Evolutionary conservation across 2,797 vertebrate species (phyloP).

Genomic region (Labroides dimidiatus): DNA sequence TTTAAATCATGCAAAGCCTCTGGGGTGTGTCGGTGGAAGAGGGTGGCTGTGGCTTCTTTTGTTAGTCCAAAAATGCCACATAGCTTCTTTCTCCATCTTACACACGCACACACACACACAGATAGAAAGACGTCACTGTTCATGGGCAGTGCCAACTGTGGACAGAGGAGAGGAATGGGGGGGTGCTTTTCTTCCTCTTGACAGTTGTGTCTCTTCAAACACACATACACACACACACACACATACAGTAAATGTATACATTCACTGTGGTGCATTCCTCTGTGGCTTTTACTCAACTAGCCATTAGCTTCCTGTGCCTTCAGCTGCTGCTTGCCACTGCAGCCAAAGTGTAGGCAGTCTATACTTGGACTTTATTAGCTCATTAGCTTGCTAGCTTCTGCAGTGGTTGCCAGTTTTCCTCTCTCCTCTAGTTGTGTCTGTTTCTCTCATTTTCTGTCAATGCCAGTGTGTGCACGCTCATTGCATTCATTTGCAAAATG

Average conservation of each 20-base stretch:
- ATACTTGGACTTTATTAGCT: conserved; percentile 82
- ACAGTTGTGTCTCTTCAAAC: conserved; percentile 3
- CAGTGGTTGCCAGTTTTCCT: conserved; percentile 41
- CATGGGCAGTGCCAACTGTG: conserved; percentile 50
- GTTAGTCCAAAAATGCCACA: conserved; percentile 66
- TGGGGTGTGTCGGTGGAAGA: conserved; percentile 72
- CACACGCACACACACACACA: conserved; percentile 20
- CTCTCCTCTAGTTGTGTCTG: conserved; percentile 50
- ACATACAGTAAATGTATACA: conserved; percentile 23
- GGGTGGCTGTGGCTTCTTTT: conserved; percentile 74
- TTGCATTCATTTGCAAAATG: conserved; percentile 55
- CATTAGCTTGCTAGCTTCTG: conserved; percentile 66
- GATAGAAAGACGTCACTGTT: conserved; percentile 62
- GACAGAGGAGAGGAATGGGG: conserved; percentile 38
- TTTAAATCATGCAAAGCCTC: conserved; percentile 52
- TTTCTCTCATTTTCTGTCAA: conserved; percentile 64
- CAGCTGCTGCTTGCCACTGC: conserved; percentile 61
- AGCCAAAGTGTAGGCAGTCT: conserved; percentile 62
- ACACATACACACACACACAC: conserved; percentile 9
- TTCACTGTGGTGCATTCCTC: conserved; percentile 68
- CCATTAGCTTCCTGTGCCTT: conserved; percentile 75
- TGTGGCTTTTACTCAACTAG: conserved; percentile 81
- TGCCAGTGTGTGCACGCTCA: conserved; percentile 9
- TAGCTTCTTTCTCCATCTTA: conserved; percentile 15
- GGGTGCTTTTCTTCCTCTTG: conserved; percentile 47